These are phyloP conservation scores for Scaptomyza reducta DNA, from an alignment of 2,888 invertebrate species.

Conservation along the genomic window DNA sequence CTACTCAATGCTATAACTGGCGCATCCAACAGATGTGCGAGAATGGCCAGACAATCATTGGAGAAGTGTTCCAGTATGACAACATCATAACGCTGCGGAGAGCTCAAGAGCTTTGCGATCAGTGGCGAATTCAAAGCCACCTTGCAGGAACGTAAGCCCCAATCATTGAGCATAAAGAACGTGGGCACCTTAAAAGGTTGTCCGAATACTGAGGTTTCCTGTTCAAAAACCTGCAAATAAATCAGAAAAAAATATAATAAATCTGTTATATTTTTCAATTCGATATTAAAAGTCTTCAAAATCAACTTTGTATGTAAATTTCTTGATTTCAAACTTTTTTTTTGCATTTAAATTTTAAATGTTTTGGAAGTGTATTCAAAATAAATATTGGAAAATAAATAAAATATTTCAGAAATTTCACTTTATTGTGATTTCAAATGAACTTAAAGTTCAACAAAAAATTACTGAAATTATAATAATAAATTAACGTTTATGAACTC, in stretches of 20 bases:
- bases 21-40: conserved; percentile 87
- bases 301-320: too few relatives aligned
- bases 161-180: conserved; percentile 78
- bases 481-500: too few relatives aligned
- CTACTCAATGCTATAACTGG: conserved; percentile 87
- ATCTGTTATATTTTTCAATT: too few relatives aligned
- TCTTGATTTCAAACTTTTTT: too few relatives aligned
- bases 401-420: neutral
- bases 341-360: too few relatives aligned
- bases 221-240: conserved; percentile 43
- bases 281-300: too few relatives aligned
- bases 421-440: too few relatives aligned
- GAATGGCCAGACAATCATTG: conserved; percentile 88
- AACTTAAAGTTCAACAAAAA: too few relatives aligned
- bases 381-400: neutral
- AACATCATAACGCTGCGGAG: conserved; percentile 86
- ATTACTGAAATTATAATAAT: too few relatives aligned
- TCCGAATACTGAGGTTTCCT: conserved; percentile 40
- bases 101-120: conserved; percentile 58
- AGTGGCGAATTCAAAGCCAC: conserved; percentile 71
- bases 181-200: conserved; percentile 68
- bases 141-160: conserved; percentile 74
- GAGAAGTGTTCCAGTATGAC: conserved; percentile 89
- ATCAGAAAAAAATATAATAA: neutral
- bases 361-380: too few relatives aligned